Evolutionary conservation across 2,888 invertebrate genomes (phyloP).

Genomic region (Leptopilina syphax): DNA sequence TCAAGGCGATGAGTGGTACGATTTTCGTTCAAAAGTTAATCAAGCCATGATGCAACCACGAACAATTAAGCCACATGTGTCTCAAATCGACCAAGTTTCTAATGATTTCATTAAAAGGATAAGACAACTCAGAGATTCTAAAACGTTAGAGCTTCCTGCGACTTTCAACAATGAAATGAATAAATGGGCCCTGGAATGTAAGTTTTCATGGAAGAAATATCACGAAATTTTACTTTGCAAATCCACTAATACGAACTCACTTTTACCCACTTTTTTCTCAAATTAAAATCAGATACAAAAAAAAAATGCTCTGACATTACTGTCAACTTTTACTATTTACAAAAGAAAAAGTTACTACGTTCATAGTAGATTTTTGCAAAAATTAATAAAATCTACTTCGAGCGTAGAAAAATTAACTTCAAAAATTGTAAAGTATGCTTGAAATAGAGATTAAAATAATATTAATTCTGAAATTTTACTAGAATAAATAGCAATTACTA

Average conservation of each 20-base stretch:
- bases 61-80: constrained; percentile 87
- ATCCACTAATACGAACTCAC: too few species aligned
- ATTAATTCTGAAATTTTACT: background rate
- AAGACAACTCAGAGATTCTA: constrained; percentile 75
- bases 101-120: constrained; percentile 84
- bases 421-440: background rate
- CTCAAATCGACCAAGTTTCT: constrained; percentile 86
- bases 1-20: constrained; percentile 92
- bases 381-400: too few species aligned
- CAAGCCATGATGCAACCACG: constrained; percentile 89
- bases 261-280: too few species aligned
- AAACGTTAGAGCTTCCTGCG: constrained; percentile 82
- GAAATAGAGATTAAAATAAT: background rate
- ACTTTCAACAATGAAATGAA: constrained; percentile 85
- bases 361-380: too few species aligned
- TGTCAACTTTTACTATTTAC: background rate
- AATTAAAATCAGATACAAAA: too few species aligned
- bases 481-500: background rate
- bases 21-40: constrained; percentile 89
- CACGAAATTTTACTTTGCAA: too few species aligned
- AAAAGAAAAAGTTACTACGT: too few species aligned
- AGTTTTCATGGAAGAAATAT: constrained; percentile 72
- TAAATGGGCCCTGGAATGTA: constrained; percentile 91
- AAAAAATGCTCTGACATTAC: background rate
- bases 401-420: background rate